A percentile compares a stretch with the other conserved stretches of the same genome.
Evolutionary conservation across 2,888 invertebrate species (phyloP).

Genomic region (Drosophila leonis): DNA sequence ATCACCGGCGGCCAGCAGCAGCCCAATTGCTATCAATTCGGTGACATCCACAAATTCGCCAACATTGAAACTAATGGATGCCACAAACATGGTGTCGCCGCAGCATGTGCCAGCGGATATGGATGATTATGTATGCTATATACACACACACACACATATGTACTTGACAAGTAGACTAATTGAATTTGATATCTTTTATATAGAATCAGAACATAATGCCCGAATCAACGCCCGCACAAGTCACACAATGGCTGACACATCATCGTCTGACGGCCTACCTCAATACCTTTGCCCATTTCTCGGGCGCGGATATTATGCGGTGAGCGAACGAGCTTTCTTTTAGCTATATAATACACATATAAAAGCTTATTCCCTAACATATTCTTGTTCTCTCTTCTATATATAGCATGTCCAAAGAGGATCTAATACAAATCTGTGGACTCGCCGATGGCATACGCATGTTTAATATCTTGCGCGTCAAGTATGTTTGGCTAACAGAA

Average conservation of each 20-base stretch:
- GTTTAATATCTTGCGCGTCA: slow-evolving; percentile 94
- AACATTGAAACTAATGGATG: slow-evolving; percentile 85
- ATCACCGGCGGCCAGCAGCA: slow-evolving; percentile 81
- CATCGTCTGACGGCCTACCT: slow-evolving; percentile 92
- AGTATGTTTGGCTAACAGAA: slow-evolving; percentile 87
- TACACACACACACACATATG: neutral
- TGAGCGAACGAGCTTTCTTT: slow-evolving; percentile 69
- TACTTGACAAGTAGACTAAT: slow-evolving; percentile 3
- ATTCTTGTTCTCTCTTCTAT: slow-evolving; percentile 6
- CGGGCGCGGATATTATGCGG: slow-evolving; percentile 95
- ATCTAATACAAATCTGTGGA: slow-evolving; percentile 97
- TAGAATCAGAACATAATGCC: slow-evolving; percentile 88
- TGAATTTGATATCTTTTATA: slow-evolving; percentile 8
- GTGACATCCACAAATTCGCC: slow-evolving; percentile 85
- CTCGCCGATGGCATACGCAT: slow-evolving; percentile 97
- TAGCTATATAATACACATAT: neutral
- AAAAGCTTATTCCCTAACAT: slow-evolving; percentile 7
- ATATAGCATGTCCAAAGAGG: slow-evolving; percentile 92
- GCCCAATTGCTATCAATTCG: slow-evolving; percentile 85
- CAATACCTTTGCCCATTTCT: slow-evolving; percentile 93
- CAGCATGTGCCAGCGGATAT: slow-evolving; percentile 82
- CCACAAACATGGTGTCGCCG: slow-evolving; percentile 84
- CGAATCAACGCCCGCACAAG: slow-evolving; percentile 90
- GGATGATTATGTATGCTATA: slow-evolving; percentile 83
- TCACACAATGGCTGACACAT: slow-evolving; percentile 91